Base-by-base conservation (phyloP, 2,888 invertebrate genomes). In the Andrena dorsata region DNA sequence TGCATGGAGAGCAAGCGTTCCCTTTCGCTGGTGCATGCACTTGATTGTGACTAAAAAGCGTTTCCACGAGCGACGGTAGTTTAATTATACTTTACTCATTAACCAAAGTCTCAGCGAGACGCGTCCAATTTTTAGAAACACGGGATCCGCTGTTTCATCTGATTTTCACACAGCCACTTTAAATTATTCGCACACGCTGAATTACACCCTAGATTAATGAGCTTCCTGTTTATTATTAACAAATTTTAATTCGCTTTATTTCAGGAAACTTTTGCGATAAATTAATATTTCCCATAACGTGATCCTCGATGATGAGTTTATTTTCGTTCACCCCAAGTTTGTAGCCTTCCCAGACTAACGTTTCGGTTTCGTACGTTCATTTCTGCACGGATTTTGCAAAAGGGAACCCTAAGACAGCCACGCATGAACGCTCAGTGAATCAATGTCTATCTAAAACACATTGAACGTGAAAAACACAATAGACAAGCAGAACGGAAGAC, bases 321-420 rank as follows among this genome's bases (percentile, higher is more conserved):
- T 16, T 5, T 49, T 30, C 16, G 23, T 32, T 60, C 66, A 26
- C 13, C 10, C 23, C 30, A 23, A 53, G 63, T 53, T 58, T 1
- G 70, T 5, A 8, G 10, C 35, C 30, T 10, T 32, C 41, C 16
- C 8, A 32, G 16, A 53, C 56, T 51, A 69, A 72, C n/a, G 20
- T 35, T 26, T 61, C 30, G 13, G 10, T n/a, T 8, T 56, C 30
- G 8, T 26, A 35, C 51, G 20, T 71, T 68, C 16, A 16, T 23
- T 32, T 60, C 49, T 41, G 56, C 71, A 83, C 75, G 75, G 47
- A 69, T 83, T 83, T 72, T 71, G 53, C 30, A 68, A 72, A 51
- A 71, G 58, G 16, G 35, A 7, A 26, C 26, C 30, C 61, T 26
- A 49, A 26, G 30, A 60, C 26, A 51, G 28, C 32, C 53, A 61